A percentile compares a stretch with the other conserved stretches of the same genome.
Evolutionary conservation across 2,113 vertebrate genomes (phyloP).

Genomic region (Seriola dumerili): DNA sequence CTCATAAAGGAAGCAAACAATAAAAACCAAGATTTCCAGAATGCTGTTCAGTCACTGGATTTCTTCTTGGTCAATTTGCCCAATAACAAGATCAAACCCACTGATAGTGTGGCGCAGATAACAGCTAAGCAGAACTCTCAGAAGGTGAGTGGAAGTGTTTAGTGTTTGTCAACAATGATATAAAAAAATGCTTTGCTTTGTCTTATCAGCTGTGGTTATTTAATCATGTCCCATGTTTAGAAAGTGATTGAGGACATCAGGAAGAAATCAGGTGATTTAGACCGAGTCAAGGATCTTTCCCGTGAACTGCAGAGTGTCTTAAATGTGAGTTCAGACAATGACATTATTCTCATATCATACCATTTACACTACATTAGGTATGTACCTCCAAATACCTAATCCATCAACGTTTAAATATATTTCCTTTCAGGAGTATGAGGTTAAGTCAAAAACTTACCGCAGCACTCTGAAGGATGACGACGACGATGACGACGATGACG

Average conservation of each 20-base stretch:
- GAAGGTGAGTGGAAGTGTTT: constrained; percentile 82
- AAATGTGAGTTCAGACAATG: constrained; percentile 81
- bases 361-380: not conserved
- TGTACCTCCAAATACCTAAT: not conserved
- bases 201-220: not conserved
- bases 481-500: constrained; percentile 7
- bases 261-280: constrained; percentile 87
- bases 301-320: constrained; percentile 87
- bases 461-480: constrained; percentile 82
- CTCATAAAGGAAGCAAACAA: constrained; percentile 85
- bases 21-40: constrained; percentile 90
- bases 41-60: constrained; percentile 88
- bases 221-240: constrained; percentile 74
- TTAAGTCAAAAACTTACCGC: constrained; percentile 87
- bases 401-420: constrained; percentile 11
- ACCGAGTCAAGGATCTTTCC: constrained; percentile 81
- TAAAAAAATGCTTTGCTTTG: not conserved
- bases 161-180: too few species aligned
- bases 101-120: constrained; percentile 86
- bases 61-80: constrained; percentile 92
- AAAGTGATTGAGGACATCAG: constrained; percentile 89
- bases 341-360: not conserved
- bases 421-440: constrained; percentile 88
- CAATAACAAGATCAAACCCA: constrained; percentile 81
- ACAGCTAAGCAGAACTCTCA: constrained; percentile 89